Conservation (phyloP, 2,888 invertebrate species). For the Cataglyphis livida region DNA sequence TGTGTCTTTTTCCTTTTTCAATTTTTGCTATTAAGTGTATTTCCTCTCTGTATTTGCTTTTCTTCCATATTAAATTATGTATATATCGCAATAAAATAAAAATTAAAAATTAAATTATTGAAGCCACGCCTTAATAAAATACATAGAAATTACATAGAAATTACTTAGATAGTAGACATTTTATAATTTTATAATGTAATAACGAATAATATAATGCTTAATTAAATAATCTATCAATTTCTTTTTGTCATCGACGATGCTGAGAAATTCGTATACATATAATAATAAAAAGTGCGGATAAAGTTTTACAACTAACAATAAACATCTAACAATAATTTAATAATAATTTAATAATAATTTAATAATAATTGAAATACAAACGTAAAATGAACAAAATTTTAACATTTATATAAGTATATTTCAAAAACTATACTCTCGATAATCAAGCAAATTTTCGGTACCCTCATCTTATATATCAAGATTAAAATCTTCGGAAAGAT, state of each 20-base stretch:
- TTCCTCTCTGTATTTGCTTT: too few relatives aligned
- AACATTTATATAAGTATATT: background rate
- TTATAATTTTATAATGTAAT: background rate
- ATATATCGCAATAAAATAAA: too few relatives aligned
- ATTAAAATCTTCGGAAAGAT: background rate
- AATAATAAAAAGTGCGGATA: background rate
- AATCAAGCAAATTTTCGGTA: background rate
- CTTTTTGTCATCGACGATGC: background rate
- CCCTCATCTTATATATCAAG: background rate
- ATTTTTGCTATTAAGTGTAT: too few relatives aligned
- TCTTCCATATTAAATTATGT: too few relatives aligned
- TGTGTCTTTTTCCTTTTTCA: too few relatives aligned
- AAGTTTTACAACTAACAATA: background rate
- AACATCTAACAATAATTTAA: background rate
- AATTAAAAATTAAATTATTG: background rate
- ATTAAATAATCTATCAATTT: background rate
- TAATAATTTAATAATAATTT: background rate
- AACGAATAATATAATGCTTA: background rate
- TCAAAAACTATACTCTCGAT: background rate
- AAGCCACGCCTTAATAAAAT: background rate
- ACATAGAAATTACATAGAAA: background rate
- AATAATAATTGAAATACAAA: background rate
- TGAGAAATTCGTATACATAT: background rate
- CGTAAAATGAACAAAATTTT: background rate
- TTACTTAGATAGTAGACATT: background rate